These are phyloP conservation scores for Styela clava DNA, from an alignment of 23 tunicate species.

Conservation along the genomic window DNA sequence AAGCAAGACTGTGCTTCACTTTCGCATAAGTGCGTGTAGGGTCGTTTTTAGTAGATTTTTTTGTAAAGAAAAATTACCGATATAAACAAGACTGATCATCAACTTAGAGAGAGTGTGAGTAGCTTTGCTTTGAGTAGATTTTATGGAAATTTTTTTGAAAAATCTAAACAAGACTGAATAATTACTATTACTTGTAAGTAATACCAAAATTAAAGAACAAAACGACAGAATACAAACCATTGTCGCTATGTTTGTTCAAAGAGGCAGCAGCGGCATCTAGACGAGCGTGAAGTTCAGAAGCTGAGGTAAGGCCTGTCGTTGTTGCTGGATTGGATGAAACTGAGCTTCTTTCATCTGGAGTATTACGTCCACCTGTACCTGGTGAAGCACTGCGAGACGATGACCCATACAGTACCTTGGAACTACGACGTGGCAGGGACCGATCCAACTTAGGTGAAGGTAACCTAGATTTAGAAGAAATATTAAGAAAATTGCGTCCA, in stretches of 20 bases:
- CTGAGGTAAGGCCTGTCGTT: conserved; percentile 18
- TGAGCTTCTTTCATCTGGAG: conserved; percentile 15
- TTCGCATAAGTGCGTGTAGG: too few relatives aligned
- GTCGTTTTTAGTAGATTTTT: too few relatives aligned
- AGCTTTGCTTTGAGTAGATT: too few relatives aligned
- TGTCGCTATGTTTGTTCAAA: neutral
- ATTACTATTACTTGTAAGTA: too few relatives aligned
- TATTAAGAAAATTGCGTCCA: neutral
- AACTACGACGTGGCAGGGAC: conserved; percentile 12
- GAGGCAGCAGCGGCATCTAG: conserved; percentile 21
- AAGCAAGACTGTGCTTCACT: too few relatives aligned
- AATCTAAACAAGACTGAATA: too few relatives aligned
- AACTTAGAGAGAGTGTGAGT: too few relatives aligned
- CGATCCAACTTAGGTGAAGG: conserved; percentile 27
- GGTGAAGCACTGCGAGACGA: conserved; percentile 29
- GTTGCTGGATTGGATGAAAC: conserved; percentile 14
- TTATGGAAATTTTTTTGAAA: too few relatives aligned
- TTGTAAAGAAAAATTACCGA: too few relatives aligned
- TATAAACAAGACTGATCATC: too few relatives aligned
- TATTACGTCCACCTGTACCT: conserved; percentile 22
- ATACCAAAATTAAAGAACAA: too few relatives aligned
- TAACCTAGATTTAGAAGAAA: neutral
- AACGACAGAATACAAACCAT: neutral
- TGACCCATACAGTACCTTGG: neutral
- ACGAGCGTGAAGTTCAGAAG: conserved; percentile 19